phyloP scores from a whole-genome alignment of 2,888 invertebrate species.

The Eristalis pertinax region DNA sequence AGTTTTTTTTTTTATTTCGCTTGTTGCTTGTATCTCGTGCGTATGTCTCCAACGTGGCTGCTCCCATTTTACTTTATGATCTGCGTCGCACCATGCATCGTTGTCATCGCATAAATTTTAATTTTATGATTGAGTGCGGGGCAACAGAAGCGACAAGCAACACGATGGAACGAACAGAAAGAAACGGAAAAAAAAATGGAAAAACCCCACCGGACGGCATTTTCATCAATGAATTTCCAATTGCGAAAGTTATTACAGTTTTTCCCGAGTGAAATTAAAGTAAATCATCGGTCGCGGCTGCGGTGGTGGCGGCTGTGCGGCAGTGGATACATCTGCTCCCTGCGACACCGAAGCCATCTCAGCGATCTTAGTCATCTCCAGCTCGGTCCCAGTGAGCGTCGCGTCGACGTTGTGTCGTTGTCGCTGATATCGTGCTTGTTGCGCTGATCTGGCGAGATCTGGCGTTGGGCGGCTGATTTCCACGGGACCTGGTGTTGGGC shows the following conservation, averaged over 20 bases:
- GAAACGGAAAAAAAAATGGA: slow-evolving; percentile 45
- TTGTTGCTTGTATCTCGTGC: background rate
- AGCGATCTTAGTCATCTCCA: background rate
- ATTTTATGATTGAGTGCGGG: slow-evolving; percentile 66
- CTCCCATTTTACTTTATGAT: slow-evolving; percentile 72
- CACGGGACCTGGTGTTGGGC: slow-evolving; percentile 53
- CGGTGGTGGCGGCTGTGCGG: background rate
- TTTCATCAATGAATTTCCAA: slow-evolving; percentile 72
- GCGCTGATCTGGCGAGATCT: slow-evolving; percentile 10
- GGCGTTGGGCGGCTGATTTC: slow-evolving; percentile 64
- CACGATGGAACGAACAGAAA: background rate
- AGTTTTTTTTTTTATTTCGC: background rate
- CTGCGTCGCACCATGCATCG: slow-evolving; percentile 55
- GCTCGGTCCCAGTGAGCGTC: background rate
- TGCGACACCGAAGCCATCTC: background rate
- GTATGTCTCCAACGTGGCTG: slow-evolving; percentile 59
- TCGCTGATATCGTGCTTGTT: background rate
- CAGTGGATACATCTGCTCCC: slow-evolving; percentile 47
- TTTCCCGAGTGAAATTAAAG: slow-evolving; percentile 68
- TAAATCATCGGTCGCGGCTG: slow-evolving; percentile 62
- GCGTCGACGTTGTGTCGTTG: background rate
- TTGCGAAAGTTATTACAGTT: slow-evolving; percentile 71
- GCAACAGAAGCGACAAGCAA: slow-evolving; percentile 36
- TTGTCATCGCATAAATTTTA: slow-evolving; percentile 72
- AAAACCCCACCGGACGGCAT: slow-evolving; percentile 64